These are phyloP conservation scores for Porites evermanni DNA, from an alignment of 92 coral and sea anemone species.

Conservation along the genomic window DNA sequence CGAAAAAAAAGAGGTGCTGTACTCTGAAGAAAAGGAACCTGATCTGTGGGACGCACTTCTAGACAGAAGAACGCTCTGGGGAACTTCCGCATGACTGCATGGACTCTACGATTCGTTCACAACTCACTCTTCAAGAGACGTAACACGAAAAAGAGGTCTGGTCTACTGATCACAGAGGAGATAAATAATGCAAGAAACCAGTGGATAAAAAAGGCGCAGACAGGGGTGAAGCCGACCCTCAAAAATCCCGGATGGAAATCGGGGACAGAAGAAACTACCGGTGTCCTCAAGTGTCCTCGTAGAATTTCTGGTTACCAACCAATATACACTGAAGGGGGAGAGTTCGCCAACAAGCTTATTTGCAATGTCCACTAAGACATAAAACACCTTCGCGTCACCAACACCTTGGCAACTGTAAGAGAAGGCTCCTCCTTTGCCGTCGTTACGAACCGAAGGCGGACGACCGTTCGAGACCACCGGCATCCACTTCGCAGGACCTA, in stretches of 20 bases:
- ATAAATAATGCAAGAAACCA: constrained; percentile 13
- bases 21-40: constrained; percentile 39
- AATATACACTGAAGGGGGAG: constrained; percentile 59
- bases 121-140: too few relatives aligned
- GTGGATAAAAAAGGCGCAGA: constrained; percentile 43
- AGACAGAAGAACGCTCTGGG: background rate
- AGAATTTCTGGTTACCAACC: constrained; percentile 52
- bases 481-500: constrained; percentile 44
- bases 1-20: background rate
- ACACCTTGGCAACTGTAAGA: constrained; percentile 65
- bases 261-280: constrained; percentile 17
- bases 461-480: constrained; percentile 39
- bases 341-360: constrained; percentile 71
- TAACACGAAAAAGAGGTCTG: background rate
- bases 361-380: constrained; percentile 52
- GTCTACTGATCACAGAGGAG: constrained; percentile 53
- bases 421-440: background rate
- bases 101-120: too few relatives aligned
- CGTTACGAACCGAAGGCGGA: constrained; percentile 31
- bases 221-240: constrained; percentile 13
- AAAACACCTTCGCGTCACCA: constrained; percentile 44
- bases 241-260: constrained; percentile 41
- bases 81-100: background rate
- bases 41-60: constrained; percentile 57
- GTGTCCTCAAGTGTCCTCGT: background rate